Evolutionary conservation across 2,113 vertebrate genomes (phyloP), one percentile per base, ranked within the genome.

Genomic region (Plectropomus leopardus): DNA sequence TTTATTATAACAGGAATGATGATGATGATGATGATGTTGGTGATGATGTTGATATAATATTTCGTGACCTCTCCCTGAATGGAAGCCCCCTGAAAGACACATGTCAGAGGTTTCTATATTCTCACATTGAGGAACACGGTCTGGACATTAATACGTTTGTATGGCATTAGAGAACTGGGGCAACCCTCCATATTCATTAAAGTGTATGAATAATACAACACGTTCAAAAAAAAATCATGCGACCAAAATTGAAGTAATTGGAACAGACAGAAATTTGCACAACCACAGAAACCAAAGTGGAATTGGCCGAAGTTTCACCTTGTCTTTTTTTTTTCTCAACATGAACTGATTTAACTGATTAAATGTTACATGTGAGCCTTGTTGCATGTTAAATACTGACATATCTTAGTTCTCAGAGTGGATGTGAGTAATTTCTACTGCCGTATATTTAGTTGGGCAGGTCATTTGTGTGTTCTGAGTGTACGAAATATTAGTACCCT

Each of bases 41-140:
- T 61, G 66, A 64, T 77, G 72, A 89, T 78, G 59, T 72, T 45
- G 21, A 55, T 54, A 7, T 54, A 75, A 84, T 73, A 84, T 70
- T 71, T 55, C 86, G 85, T 60, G 76, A 85, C 85, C 84, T 86
- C 48, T 87, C 89, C 88, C 90, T 87, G 86, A 94, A 91, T 92
- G 89, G 84, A 91, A 78, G 69, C 70, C 47, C 87, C 83, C 75
- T 72, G 85, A 92, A 94, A 95, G 94, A 94, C 89, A 92, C 93
- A 95, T 95, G 94, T 94, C 94, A 95, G 90, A 94, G 93, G 93
- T 94, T 93, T 93, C 90, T 90, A 82, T 65, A 17, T 40, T 45
- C 51, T 80, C 63, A 40, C 72, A 59, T 83, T 55, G 67, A n/a
- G 72, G 60, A 76, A 24, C 54, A 60, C 54, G 58, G 63, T 76